Base-by-base conservation (phyloP, 2,797 vertebrate species). In the Holocentrus rufus region DNA sequence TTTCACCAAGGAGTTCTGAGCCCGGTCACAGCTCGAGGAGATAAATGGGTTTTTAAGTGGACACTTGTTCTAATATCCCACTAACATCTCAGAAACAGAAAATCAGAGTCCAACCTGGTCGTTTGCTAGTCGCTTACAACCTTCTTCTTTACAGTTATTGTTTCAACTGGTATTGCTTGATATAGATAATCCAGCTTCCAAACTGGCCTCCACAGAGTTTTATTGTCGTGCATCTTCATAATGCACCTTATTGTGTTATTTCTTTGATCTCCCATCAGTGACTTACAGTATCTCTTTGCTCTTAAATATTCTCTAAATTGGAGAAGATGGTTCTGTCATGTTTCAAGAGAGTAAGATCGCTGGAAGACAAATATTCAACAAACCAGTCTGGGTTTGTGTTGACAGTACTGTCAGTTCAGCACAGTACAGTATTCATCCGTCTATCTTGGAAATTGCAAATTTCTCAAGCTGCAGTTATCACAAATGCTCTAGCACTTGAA, bases 21-120 rank as follows among this genome's bases (percentile, higher is more conserved):
- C 14, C 60, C 67, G 18, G 58, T 78, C 72, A 67, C 54, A 30
- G 47, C 42, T 80, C 36, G n/a, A 65, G 49, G 15, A 70, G 63
- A 73, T 72, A 54, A 57, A 78, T 77, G 17, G 22, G 5, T 53
- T 6, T 34, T 58, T 4, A 65, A 70, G 53, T 58, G 20, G 20
- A 49, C 23, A 42, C 25, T 56, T 61, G 39, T 30, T 50, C 59
- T 11, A 8, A 63, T 53, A 60, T 22, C 55, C 8, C 18, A 60
- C 11, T 65, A 47, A 39, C 65, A 64, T 15, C 56, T 20, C 44
- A 46, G 15, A 46, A 17, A 46, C 44, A 46, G 14, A 46, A 46
- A 46, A 17, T 46, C 44, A 17, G 14, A 46, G 15, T 46, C 44
- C 15, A 3, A 15, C 13, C 42, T 44, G 4, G 14, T 44, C 3